These are phyloP conservation scores for Chaenogobius annularis DNA, from an alignment of 2,113 vertebrate species.

Conservation along the genomic window DNA sequence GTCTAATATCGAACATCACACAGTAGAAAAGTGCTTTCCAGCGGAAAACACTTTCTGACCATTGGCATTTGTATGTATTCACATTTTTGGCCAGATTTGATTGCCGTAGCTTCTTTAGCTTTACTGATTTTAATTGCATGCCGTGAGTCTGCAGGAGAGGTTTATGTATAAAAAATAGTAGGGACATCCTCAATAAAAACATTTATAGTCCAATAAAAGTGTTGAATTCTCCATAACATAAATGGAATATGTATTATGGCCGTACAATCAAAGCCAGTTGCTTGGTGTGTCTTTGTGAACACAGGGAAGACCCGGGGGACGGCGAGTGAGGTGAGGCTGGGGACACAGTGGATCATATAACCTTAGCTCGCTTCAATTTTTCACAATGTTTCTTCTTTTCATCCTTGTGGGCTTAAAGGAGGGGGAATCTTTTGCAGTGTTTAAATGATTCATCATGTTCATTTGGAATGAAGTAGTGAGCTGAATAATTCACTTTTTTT, in stretches of 20 bases:
- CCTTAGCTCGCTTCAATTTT: constrained; percentile 61
- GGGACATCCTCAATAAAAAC: constrained; percentile 42
- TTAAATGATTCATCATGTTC: constrained; percentile 78
- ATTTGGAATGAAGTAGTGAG: constrained; percentile 70
- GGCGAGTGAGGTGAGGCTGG: background rate
- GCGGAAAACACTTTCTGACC: constrained; percentile 63
- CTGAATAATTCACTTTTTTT: constrained; percentile 74
- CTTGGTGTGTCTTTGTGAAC: constrained; percentile 60
- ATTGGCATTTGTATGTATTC: constrained; percentile 31
- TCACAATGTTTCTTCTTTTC: constrained; percentile 62
- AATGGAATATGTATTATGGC: constrained; percentile 34
- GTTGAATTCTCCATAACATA: constrained; percentile 16
- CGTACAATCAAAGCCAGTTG: constrained; percentile 68
- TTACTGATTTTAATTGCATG: constrained; percentile 32
- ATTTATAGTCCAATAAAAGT: constrained; percentile 30
- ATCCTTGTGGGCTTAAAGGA: constrained; percentile 46
- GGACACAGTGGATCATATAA: constrained; percentile 34
- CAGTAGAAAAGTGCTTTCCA: constrained; percentile 77
- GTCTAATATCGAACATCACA: constrained; percentile 72
- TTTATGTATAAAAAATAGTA: constrained; percentile 31
- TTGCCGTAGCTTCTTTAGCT: constrained; percentile 18
- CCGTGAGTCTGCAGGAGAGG: constrained; percentile 20
- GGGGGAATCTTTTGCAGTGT: constrained; percentile 68
- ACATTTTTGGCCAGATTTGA: constrained; percentile 43
- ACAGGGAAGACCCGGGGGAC: constrained; percentile 45